Conservation (phyloP, 1,140 invertebrate species). For the Drosophila murphyi region DNA sequence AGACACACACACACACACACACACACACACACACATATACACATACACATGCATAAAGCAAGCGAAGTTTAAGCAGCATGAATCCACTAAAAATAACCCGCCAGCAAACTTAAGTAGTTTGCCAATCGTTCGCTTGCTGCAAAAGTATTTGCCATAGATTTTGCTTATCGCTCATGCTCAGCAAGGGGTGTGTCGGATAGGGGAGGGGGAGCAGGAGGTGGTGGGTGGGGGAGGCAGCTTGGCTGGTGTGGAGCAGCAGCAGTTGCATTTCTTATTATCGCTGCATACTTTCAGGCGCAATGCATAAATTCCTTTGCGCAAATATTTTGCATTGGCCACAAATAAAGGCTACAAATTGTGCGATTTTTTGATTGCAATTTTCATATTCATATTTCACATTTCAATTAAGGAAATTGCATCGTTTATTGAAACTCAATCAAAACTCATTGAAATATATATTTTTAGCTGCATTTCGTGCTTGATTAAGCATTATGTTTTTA, state of each 20-base stretch:
- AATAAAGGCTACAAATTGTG: conserved; percentile 25
- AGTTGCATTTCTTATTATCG: conserved; percentile 54
- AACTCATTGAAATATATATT: conserved; percentile 11
- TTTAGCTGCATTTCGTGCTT: conserved; percentile 9
- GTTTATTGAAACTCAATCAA: conserved; percentile 22
- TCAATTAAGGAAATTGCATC: conserved; percentile 67
- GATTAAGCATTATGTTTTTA: conserved; percentile 9
- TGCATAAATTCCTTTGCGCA: conserved; percentile 45
- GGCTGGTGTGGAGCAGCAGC: conserved; percentile 20
- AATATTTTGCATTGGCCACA: conserved; percentile 26
- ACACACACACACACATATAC: conserved; percentile 10
- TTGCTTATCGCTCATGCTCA: conserved; percentile 41
- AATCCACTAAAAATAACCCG: conserved; percentile 13
- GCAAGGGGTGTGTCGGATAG: conserved; percentile 17
- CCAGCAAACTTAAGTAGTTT: conserved; percentile 40
- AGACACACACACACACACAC: neutral
- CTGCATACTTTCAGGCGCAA: conserved; percentile 73
- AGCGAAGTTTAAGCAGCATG: conserved; percentile 34
- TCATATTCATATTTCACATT: conserved; percentile 42
- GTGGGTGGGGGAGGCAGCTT: conserved; percentile 17
- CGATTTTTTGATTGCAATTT: conserved; percentile 35
- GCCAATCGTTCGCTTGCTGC: conserved; percentile 41
- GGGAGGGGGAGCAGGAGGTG: neutral
- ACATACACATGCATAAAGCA: neutral
- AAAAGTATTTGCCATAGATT: conserved; percentile 53